Evolutionary conservation across 2,113 vertebrate species (phyloP), one percentile per base, ranked within the genome.

Genomic region (Plectropomus leopardus): DNA sequence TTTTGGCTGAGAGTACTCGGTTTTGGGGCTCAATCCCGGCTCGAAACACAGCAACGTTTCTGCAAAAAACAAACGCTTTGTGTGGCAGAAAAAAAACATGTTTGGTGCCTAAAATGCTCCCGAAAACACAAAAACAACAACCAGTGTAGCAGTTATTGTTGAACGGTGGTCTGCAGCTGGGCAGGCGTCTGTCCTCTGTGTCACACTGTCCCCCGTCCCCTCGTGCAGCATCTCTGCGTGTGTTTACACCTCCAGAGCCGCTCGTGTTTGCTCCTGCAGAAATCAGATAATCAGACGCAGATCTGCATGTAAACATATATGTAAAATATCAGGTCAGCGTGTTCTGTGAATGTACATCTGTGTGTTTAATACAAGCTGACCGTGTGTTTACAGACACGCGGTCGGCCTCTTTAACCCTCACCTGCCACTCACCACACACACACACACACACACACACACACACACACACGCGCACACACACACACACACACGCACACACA

Each of bases 401-500:
- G 59, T 36, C 59, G 4, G 53, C 28, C 65, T 82, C 71, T 24
- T n/a, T 59, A 57, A 21, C 54, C 66, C 67, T 65, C 54, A 17
- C 26, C 66, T 80, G 76, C 34, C 72, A 68, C 40, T 72, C 61
- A 77, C 78, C 65, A n/a, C 44, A 21, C 45, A 34, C 64, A 55
- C 68, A 48, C 76, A 55, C 2, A 47, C 57, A 64, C 58, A 64
- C 66, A 60, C 42, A n/a, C 45, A 60, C 40, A 51, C 60, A 58
- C 24, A 57, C 55, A 76, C 21, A 32, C 57, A 61, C 44, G 40
- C 30, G 50, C 70, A 50, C 55, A 61, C 57, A 40, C 40, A 45
- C 69, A 24, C 55, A 48, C 36, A 61, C 58, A 60, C 70, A 72
- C 36, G 54, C 61, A 40, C 36, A 51, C 73, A 36, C 55, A 55